Evolutionary conservation across 2,113 vertebrate genomes (phyloP), one percentile per base, ranked within the genome.

Genomic region (Junco hyemalis): DNA sequence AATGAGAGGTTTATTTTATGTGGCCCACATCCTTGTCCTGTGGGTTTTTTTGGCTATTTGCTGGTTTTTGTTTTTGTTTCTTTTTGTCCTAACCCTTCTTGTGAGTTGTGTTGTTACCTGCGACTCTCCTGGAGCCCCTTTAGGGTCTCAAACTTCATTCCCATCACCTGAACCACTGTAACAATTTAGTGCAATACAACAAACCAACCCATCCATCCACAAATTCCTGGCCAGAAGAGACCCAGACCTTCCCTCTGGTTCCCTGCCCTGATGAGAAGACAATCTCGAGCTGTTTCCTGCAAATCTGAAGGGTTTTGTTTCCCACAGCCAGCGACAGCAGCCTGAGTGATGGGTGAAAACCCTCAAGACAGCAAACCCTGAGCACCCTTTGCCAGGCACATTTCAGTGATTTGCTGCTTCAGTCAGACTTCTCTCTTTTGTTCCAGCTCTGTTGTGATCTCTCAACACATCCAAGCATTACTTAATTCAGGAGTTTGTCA

Each of bases 401-500:
- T 78, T 77, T 70, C 64, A 93, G 90, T 65, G 69, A 83, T 72
- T 92, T 74, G 25, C 51, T 64, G 60, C 63, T 69, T 61, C 36
- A 78, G 15, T 53, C 82, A 64, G 69, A 71, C 25, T 95, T 38
- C 19, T 74, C 68, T 45, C 81, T 94, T 95, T 92, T 93, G 90
- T 95, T 94, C 81, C 76, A 95, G 53, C 57, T 83, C 89, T 86
- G 89, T 57, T 96, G 86, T 74, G 76, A 88, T 93, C 85, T 71
- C 92, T 88, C 83, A 88, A 22, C 64, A 92, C 28, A 92, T 42
- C 69, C 76, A 86, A 94, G 68, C 29, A 47, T 72, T 66, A 71
- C 56, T 93, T 83, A 83, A 93, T 88, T 95, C 85, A 83, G 22
- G 64, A 88, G 68, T 90, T 88, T 86, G 72, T 77, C 72, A 78